phyloP scores from a whole-genome alignment of 2,113 vertebrate genomes.

The Notarius quadriscutis region DNA sequence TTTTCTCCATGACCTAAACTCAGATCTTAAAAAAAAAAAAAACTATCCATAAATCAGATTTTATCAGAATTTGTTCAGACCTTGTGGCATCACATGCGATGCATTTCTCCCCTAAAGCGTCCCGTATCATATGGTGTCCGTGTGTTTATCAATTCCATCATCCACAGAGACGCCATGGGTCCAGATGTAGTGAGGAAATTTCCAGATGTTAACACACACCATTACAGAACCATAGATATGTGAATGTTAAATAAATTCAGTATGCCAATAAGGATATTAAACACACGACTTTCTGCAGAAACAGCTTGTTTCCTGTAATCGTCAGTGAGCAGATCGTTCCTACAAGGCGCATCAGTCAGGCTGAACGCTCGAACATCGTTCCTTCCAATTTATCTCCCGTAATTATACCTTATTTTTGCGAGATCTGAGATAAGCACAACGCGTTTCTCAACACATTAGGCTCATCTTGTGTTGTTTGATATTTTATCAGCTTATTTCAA shows the following conservation, averaged over 20 bases:
- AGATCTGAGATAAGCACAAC: constrained; percentile 4
- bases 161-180: background rate
- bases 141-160: background rate
- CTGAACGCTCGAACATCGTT: background rate
- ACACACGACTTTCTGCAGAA: background rate
- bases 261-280: background rate
- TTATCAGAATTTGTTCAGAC: constrained; percentile 27
- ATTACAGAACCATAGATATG: background rate
- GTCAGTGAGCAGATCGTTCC: background rate
- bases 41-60: constrained; percentile 25
- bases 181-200: constrained; percentile 5
- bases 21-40: background rate
- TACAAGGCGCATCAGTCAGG: background rate
- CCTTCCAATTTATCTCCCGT: constrained; percentile 15
- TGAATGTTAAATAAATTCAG: background rate
- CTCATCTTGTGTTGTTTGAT: background rate
- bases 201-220: constrained; percentile 21
- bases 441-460: background rate
- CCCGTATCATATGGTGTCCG: background rate
- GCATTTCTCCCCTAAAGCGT: background rate
- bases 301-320: background rate
- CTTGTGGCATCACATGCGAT: constrained; percentile 13
- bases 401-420: constrained; percentile 11
- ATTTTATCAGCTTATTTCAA: constrained; percentile 12
- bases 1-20: constrained; percentile 31